Evolutionary conservation across 2,888 invertebrate species (phyloP).

Genomic region (Melieria omissa): DNA sequence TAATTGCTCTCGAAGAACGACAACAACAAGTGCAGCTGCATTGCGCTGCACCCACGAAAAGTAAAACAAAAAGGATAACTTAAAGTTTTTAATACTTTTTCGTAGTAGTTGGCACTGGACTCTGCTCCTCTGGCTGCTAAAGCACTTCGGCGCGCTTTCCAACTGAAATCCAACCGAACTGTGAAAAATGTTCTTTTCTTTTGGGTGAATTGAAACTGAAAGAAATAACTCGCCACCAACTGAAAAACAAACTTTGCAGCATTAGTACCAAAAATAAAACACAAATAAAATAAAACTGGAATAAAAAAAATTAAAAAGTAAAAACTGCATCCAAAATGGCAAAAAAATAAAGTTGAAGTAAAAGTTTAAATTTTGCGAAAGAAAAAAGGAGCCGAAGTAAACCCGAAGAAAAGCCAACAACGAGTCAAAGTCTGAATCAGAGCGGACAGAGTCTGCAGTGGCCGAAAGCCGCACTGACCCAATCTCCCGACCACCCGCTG

Average conservation of each 20-base stretch:
- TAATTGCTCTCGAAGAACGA: slow-evolving; percentile 27
- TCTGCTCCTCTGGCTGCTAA: slow-evolving; percentile 7
- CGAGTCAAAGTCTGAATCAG: slow-evolving; percentile 8
- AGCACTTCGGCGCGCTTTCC: too few species aligned
- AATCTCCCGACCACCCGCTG: not conserved
- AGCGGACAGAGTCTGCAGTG: slow-evolving; percentile 5
- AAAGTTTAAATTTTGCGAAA: slow-evolving; percentile 16
- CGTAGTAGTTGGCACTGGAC: slow-evolving; percentile 14
- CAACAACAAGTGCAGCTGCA: not conserved
- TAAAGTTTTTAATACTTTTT: slow-evolving; percentile 37
- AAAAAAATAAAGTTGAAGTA: slow-evolving; percentile 21
- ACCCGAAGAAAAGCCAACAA: slow-evolving; percentile 10
- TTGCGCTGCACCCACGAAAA: not conserved
- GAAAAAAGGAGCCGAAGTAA: not conserved
- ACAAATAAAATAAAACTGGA: slow-evolving; percentile 5
- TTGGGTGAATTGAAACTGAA: slow-evolving; percentile 15
- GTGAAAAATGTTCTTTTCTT: slow-evolving; percentile 5
- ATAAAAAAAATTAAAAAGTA: not conserved
- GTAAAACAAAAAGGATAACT: slow-evolving; percentile 21
- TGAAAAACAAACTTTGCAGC: slow-evolving; percentile 23
- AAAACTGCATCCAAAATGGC: not conserved
- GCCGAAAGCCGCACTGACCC: not conserved
- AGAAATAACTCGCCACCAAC: slow-evolving; percentile 12
- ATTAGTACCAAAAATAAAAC: not conserved
- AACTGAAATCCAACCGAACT: too few species aligned